Base-by-base conservation (phyloP, 2,888 invertebrate genomes). In the Tachina grossa region DNA sequence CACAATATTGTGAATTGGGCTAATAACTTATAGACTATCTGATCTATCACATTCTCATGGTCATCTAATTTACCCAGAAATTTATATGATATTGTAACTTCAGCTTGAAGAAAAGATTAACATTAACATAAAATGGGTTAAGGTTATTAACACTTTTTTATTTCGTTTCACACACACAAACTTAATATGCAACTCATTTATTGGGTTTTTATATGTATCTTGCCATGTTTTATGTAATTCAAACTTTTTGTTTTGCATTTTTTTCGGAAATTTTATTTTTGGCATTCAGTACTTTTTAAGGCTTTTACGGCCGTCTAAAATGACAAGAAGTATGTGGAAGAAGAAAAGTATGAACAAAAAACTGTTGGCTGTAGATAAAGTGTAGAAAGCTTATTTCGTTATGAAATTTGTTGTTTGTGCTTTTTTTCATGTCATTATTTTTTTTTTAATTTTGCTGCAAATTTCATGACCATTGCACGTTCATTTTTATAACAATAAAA, bases 391-490 rank as follows among this genome's bases (percentile, higher is more conserved):
- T 68, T 61, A 57, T 82, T 82, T 85, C 69, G 69, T 82, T 65
- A 82, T 71, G 69, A 55, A 65, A 41, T 16, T 63, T 65, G 51
- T 59, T 41, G 45, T 79, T 65, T 14, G 59, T 72, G 41, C 41
- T 31, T 78, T 59, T 41, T 22, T 51, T 75, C 63, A 63, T 82
- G 63, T 76, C 63, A 75, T 75, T 83, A 55, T 74, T 81, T 55
- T 51, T 51, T 77, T 81, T 55, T 57, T 61, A 74, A 68, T 85
- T 82, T 85, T 74, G 75, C 78, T 85, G 85, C 63, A 82, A 76
- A 69, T 85, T 82, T 85, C 85, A 83, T 85, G 85, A 83, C 82
- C 83, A 82, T 65, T 82, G 69, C 78, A 85, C 71, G 79, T 75
- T 74, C 69, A 65, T 75, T 82, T 82, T 79, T 74, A 57, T 82